Base-by-base conservation (phyloP, 2,797 vertebrate species). In the Gymnoscopelus braueri region DNA sequence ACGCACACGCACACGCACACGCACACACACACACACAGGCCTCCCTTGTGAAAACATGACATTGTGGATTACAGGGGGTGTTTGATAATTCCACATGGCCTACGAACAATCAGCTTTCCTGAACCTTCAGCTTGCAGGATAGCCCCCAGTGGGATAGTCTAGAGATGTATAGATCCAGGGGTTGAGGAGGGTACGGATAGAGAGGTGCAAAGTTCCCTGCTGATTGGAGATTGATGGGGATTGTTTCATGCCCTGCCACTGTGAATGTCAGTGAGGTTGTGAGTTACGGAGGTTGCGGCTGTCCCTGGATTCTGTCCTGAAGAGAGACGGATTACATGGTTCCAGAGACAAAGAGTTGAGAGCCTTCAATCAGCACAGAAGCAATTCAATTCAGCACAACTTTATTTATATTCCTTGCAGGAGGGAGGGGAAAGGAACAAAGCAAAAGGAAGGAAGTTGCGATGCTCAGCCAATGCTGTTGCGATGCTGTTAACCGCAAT, bases 211-310 rank as follows among this genome's bases (percentile, higher is more conserved):
- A 52, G 50, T 61, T 69, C 57, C 69, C 64, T 66, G 78, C 56
- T 77, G 68, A 76, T 59, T 50, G 2, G 57, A 44, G 69, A 61
- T 23, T 74, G 75, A 87, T 88, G 47, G 77, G 66, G 19, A 65
- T 72, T 55, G 79, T 55, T 61, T 55, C 50, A 13, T 69, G 65
- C 57, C 66, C 66, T 73, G 68, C 67, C 78, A 60, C 68, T 77
- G 72, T 77, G 75, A 81, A 84, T 83, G 75, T 50, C 35, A 15
- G 11, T 19, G 72, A 59, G 72, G 80, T 19, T 63, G 74, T 44
- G 64, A 76, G 67, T 70, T 71, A 61, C 24, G 23, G 75, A 35
- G 78, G 54, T 48, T 47, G 19, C 19, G 58, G 51, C 26, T 0
- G 12, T 65, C 68, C 58, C 32, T 74, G 70, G 47, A 39, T 64